These are phyloP conservation scores for Halictus ligatus DNA, from an alignment of 2,888 invertebrate species.

Conservation along the genomic window DNA sequence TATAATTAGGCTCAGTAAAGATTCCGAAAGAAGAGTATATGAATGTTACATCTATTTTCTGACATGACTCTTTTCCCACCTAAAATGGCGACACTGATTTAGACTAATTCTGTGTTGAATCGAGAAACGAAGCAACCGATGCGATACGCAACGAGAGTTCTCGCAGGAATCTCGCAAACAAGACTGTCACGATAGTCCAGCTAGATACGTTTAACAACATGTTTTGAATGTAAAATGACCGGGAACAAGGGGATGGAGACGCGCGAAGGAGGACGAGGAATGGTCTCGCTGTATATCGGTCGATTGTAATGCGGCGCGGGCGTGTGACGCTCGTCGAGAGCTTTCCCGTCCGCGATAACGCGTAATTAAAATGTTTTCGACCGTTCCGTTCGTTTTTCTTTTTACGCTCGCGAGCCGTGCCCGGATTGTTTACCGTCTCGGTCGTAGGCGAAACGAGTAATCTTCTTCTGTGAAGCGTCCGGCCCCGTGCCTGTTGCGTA, in stretches of 20 bases:
- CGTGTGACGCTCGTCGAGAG: constrained; percentile 5
- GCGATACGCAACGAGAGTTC: background rate
- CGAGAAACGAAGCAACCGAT: background rate
- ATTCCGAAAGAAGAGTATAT: no score
- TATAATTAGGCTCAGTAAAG: no score
- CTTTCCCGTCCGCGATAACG: constrained; percentile 49
- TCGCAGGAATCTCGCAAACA: constrained; percentile 24
- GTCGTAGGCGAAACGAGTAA: constrained; percentile 23
- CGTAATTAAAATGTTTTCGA: constrained; percentile 64
- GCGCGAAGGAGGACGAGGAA: background rate
- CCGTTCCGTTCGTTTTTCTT: constrained; percentile 36
- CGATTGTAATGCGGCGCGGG: constrained; percentile 33
- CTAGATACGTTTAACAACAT: constrained; percentile 51
- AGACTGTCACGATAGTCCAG: constrained; percentile 24
- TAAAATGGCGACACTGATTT: no score
- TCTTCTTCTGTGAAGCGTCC: constrained; percentile 16
- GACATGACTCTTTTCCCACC: no score
- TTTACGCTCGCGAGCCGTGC: background rate
- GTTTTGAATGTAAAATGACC: constrained; percentile 49
- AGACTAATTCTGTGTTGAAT: no score
- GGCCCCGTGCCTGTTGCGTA: constrained; percentile 29
- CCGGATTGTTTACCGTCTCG: constrained; percentile 32
- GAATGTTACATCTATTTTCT: no score
- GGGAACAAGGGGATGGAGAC: background rate
- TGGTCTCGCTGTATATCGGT: constrained; percentile 26